Conservation (phyloP, 2,113 vertebrate genomes). For the Rhabdomys dilectus region DNA sequence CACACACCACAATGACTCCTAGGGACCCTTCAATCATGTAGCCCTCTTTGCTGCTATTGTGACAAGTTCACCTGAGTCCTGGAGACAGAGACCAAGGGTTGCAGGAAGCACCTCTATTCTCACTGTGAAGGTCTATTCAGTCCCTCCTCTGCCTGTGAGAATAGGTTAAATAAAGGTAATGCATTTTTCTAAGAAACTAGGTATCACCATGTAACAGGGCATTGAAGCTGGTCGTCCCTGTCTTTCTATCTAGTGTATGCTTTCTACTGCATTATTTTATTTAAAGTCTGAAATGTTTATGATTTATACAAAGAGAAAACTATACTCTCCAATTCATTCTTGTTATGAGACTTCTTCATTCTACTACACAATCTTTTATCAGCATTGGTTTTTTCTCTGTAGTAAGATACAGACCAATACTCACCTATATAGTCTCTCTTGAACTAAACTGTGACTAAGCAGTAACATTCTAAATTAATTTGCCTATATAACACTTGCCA, state of each 20-base stretch:
- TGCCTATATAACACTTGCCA: not conserved
- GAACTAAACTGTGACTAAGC: not conserved
- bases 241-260: not conserved
- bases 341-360: not conserved
- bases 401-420: not conserved
- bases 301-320: not conserved
- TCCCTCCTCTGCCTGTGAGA: not conserved
- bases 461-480: not conserved
- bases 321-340: not conserved
- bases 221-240: not conserved
- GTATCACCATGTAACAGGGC: not conserved
- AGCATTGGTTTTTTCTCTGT: not conserved
- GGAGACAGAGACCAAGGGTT: fast-evolving
- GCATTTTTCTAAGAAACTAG: conserved; percentile 46
- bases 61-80: no score
- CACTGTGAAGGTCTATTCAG: not conserved
- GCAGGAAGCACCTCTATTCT: not conserved
- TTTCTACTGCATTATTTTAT: conserved; percentile 28
- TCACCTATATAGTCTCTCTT: not conserved
- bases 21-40: not conserved
- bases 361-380: not conserved
- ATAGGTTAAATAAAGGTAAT: not conserved
- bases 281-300: not conserved
- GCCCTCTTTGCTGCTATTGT: not conserved
- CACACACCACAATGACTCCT: not conserved